Percentiles rank a stretch among this genome's conserved stretches.
Evolutionary conservation across 2,797 vertebrate species (phyloP).

Genomic region (Tenualosa thibaudeaui): DNA sequence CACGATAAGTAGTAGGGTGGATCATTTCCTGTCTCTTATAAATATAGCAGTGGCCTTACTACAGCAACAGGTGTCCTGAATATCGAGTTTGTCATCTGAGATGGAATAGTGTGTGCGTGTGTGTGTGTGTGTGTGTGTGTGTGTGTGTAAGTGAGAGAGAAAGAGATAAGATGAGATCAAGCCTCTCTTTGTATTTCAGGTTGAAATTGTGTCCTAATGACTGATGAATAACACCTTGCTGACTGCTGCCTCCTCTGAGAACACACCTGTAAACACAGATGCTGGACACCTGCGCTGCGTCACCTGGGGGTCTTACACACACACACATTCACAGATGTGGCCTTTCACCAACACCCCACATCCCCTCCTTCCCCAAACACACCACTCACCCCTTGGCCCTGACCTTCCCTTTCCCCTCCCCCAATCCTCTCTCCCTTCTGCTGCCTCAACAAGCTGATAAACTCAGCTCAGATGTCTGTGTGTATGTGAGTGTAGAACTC

Average conservation of each 20-base stretch:
- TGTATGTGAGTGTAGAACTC: neutral
- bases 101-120: neutral
- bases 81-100: conserved; percentile 35
- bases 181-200: neutral
- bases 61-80: conserved; percentile 35
- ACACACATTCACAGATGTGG: conserved; percentile 21
- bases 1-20: neutral
- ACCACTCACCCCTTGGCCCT: neutral
- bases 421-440: neutral
- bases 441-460: neutral
- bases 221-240: conserved; percentile 26
- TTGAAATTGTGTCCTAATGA: conserved; percentile 15
- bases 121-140: neutral
- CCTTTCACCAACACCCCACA: neutral
- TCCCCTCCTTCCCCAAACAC: neutral
- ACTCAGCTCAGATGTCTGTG: conserved; percentile 4
- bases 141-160: neutral
- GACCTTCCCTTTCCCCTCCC: neutral
- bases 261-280: conserved; percentile 30
- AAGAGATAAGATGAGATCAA: neutral
- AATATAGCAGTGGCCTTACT: conserved; percentile 33
- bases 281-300: conserved; percentile 26
- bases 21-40: conserved; percentile 28
- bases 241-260: neutral
- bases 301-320: conserved; percentile 10